phyloP scores from a whole-genome alignment of 30 jellyfish, hydroid and myxozoan genomes.

The Aurelia sp. region DNA sequence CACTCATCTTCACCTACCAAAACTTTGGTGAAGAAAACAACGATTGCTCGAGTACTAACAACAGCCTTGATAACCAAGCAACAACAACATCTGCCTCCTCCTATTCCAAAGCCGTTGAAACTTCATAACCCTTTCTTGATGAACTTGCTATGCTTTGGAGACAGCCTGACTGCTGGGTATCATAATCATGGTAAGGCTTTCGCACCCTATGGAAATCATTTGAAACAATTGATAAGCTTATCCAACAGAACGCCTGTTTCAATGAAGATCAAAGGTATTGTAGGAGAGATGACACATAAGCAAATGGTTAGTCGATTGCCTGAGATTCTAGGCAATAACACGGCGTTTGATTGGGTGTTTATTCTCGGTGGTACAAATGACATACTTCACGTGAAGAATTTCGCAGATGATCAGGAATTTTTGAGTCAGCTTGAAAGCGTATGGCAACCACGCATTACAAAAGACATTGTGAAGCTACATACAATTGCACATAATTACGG shows the following conservation, averaged over 20 bases:
- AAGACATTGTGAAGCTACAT: conserved; percentile 93
- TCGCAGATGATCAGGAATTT: conserved; percentile 97
- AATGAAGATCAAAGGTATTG: conserved; percentile 91
- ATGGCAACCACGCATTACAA: conserved; percentile 98
- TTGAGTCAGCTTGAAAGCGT: conserved; percentile 89
- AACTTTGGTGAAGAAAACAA: conserved; percentile 11
- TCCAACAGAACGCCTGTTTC: conserved; percentile 58
- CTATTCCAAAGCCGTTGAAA: conserved; percentile 78
- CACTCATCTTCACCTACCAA: conserved; percentile 15
- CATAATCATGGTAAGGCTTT: conserved; percentile 91
- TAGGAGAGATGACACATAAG: conserved; percentile 98
- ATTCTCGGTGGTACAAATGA: conserved; percentile 97
- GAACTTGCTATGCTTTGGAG: conserved; percentile 95
- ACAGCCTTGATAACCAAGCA: conserved; percentile 26
- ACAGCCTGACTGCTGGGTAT: conserved; percentile 98
- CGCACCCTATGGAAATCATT: conserved; percentile 82
- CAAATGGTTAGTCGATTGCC: conserved; percentile 96
- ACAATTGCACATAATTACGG: conserved; percentile 83
- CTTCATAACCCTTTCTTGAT: conserved; percentile 74
- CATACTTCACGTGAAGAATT: conserved; percentile 95
- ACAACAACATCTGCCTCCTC: conserved; percentile 61
- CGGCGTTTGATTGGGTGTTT: conserved; percentile 91
- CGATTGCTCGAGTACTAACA: conserved; percentile 8
- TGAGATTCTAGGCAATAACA: conserved; percentile 87
- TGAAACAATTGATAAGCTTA: conserved; percentile 48